phyloP scores from a whole-genome alignment of 2,888 invertebrate species.

The Gasteruption jaculator region DNA sequence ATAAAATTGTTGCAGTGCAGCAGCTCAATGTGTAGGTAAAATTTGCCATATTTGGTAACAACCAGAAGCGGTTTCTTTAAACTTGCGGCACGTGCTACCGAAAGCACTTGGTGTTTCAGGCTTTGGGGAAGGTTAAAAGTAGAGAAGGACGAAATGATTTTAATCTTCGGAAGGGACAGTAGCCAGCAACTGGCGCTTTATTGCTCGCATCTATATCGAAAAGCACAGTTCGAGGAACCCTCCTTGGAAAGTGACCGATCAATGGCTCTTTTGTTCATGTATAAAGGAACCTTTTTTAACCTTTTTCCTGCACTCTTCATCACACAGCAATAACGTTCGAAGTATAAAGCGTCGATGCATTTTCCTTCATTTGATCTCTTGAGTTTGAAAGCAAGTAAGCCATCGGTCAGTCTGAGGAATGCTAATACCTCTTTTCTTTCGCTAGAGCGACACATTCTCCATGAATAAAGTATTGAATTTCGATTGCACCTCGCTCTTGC shows the following conservation, averaged over 20 bases:
- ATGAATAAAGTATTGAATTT: too few relatives aligned
- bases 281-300: constrained; percentile 18
- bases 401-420: too few relatives aligned
- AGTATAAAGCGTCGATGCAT: constrained; percentile 31
- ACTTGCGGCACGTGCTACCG: constrained; percentile 16
- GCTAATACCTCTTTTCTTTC: too few relatives aligned
- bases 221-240: too few relatives aligned
- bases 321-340: constrained; percentile 28
- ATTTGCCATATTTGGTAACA: too few relatives aligned
- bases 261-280: constrained; percentile 26
- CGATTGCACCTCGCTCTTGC: too few relatives aligned
- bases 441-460: too few relatives aligned
- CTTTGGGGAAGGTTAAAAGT: neutral
- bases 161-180: constrained; percentile 26
- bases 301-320: constrained; percentile 21
- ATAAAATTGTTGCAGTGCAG: too few relatives aligned
- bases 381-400: constrained; percentile 21
- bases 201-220: constrained; percentile 28
- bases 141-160: constrained; percentile 21
- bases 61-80: too few relatives aligned
- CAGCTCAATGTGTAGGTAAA: too few relatives aligned
- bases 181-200: constrained; percentile 28
- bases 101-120: neutral
- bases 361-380: constrained; percentile 25
- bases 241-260: constrained; percentile 19